These are phyloP conservation scores for Spondyliosoma cantharus DNA, from an alignment of 2,797 vertebrate species.

Conservation along the genomic window DNA sequence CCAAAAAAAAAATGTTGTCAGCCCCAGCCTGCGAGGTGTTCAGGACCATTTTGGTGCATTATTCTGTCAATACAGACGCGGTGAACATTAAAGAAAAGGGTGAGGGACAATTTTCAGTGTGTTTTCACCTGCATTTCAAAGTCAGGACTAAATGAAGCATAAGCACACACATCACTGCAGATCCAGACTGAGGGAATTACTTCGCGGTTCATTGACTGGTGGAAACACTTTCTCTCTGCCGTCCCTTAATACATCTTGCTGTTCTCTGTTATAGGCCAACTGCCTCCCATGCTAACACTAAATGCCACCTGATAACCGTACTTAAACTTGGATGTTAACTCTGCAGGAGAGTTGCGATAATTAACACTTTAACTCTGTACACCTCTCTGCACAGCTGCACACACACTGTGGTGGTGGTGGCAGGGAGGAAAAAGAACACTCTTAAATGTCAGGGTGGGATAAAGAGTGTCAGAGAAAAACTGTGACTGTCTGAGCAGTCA, in stretches of 20 bases:
- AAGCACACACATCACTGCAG: slow-evolving; percentile 55
- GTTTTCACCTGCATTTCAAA: slow-evolving; percentile 61
- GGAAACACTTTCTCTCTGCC: slow-evolving; percentile 53
- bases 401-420: slow-evolving; percentile 15
- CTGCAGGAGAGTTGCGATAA: slow-evolving; percentile 48
- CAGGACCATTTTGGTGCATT: slow-evolving; percentile 26
- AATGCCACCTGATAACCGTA: slow-evolving; percentile 63
- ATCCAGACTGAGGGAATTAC: slow-evolving; percentile 56
- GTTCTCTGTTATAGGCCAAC: slow-evolving; percentile 28
- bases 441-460: slow-evolving; percentile 74
- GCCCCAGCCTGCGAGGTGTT: slow-evolving; percentile 25
- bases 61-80: slow-evolving; percentile 34
- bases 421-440: slow-evolving; percentile 44
- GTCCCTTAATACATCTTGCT: slow-evolving; percentile 41
- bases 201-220: slow-evolving; percentile 52
- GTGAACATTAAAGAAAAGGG: slow-evolving; percentile 36
- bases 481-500: slow-evolving; percentile 62
- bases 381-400: slow-evolving; percentile 45
- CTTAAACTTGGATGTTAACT: slow-evolving; percentile 55
- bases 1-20: slow-evolving; percentile 20
- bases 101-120: slow-evolving; percentile 19
- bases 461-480: slow-evolving; percentile 62
- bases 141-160: slow-evolving; percentile 59
- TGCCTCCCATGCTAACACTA: slow-evolving; percentile 55
- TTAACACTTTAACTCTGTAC: slow-evolving; percentile 71